phyloP scores from a whole-genome alignment of 1,140 invertebrate genomes.

The Anastatus disparis region DNA sequence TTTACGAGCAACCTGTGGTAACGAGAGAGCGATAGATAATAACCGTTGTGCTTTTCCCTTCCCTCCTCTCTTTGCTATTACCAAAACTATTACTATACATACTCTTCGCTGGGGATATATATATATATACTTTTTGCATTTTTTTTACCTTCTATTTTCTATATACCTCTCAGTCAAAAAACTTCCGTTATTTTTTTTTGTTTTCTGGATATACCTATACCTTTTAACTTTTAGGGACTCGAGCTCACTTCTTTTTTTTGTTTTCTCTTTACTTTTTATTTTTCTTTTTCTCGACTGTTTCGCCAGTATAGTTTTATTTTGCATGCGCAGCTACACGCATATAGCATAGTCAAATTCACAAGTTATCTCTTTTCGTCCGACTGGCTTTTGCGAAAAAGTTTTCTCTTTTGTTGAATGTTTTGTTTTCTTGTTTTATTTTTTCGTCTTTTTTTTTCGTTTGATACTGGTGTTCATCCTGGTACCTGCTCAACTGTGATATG shows the following conservation, averaged over 20 bases:
- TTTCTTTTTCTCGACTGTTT: slow-evolving; percentile 45
- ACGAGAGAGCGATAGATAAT: slow-evolving; percentile 70
- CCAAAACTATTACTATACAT: too few species aligned
- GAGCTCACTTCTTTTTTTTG: background rate
- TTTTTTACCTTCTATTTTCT: too few species aligned
- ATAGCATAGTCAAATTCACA: slow-evolving; percentile 14
- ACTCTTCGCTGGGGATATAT: too few species aligned
- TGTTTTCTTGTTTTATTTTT: too few species aligned
- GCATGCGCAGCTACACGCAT: background rate
- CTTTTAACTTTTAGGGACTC: slow-evolving; percentile 12
- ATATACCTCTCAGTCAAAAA: too few species aligned
- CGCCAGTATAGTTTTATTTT: slow-evolving; percentile 6
- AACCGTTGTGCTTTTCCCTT: slow-evolving; percentile 56
- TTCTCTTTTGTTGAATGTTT: too few species aligned
- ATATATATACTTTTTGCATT: too few species aligned
- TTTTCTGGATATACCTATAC: too few species aligned
- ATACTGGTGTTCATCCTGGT: too few species aligned
- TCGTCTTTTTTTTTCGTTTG: too few species aligned
- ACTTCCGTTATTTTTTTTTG: slow-evolving; percentile 23
- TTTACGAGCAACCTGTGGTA: slow-evolving; percentile 70
- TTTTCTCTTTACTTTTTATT: slow-evolving; percentile 28
- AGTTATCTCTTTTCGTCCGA: slow-evolving; percentile 2
- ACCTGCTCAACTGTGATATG: background rate
- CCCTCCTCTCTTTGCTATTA: slow-evolving; percentile 44
- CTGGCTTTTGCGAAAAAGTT: too few species aligned